These are phyloP conservation scores for Lepidonotus clava DNA, from an alignment of 2,888 invertebrate species.

Conservation along the genomic window DNA sequence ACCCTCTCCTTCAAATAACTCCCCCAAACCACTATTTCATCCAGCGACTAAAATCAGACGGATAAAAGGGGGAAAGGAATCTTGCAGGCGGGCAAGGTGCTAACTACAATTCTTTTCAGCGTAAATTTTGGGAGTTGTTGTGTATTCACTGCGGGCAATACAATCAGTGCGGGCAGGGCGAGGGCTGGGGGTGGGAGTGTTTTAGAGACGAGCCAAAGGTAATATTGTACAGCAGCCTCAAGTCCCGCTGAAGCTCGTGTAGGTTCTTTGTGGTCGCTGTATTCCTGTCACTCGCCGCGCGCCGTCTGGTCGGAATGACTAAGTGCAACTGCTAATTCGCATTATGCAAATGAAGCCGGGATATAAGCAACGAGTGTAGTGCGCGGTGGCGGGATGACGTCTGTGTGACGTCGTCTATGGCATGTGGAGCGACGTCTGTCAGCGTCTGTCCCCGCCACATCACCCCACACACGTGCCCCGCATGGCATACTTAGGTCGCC, in stretches of 20 bases:
- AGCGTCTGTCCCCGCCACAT: neutral
- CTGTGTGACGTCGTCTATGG: conserved; percentile 27
- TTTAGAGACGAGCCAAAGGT: neutral
- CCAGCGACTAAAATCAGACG: neutral
- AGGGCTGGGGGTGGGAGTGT: neutral
- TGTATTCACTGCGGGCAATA: neutral
- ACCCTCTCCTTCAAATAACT: neutral
- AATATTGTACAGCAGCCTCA: neutral
- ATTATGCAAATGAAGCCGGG: conserved; percentile 44
- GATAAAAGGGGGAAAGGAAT: neutral
- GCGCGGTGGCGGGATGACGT: conserved; percentile 21
- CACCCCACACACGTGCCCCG: conserved; percentile 1
- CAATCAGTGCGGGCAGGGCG: neutral
- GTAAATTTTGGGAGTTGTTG: neutral
- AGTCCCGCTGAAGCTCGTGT: neutral
- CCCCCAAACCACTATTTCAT: neutral
- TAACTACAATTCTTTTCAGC: neutral
- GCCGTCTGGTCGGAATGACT: conserved; percentile 41
- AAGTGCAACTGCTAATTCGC: conserved; percentile 51
- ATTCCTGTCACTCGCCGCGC: conserved; percentile 13
- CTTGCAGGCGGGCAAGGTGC: neutral
- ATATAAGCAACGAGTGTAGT: conserved; percentile 34
- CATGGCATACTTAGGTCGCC: neutral
- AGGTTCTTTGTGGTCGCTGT: neutral
- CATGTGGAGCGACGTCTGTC: conserved; percentile 48